A percentile compares a stretch with the other conserved stretches of the same genome.
phyloP scores from a whole-genome alignment of 1,140 invertebrate species.

The Bombus sibiricus region DNA sequence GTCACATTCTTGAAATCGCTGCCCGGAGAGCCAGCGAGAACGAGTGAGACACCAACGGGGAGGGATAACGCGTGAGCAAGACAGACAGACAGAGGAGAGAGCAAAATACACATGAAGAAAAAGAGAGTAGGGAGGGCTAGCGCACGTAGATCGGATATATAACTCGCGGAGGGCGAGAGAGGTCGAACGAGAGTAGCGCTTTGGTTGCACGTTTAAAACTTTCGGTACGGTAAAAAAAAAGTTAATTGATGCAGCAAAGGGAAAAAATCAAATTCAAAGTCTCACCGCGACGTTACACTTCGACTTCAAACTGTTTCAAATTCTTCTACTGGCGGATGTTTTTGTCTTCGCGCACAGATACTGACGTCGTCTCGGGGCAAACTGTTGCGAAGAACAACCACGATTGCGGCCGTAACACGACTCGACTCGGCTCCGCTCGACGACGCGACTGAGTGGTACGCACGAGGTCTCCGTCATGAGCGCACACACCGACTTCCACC shows the following conservation, averaged over 20 bases:
- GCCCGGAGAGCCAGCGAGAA: conserved; percentile 43
- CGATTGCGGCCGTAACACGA: conserved; percentile 39
- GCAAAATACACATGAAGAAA: conserved; percentile 5
- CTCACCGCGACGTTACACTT: not conserved
- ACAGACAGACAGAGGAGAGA: conserved; percentile 17
- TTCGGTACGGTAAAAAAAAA: conserved; percentile 15
- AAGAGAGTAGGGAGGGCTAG: conserved; percentile 28
- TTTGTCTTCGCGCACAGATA: conserved; percentile 45
- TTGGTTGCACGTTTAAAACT: conserved; percentile 46
- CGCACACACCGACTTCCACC: conserved; percentile 58
- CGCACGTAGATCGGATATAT: conserved; percentile 47
- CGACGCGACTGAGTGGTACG: conserved; percentile 64
- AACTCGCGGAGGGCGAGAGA: conserved; percentile 60
- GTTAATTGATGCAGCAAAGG: not conserved
- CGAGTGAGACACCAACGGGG: not conserved
- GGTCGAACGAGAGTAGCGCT: conserved; percentile 59
- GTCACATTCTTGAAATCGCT: conserved; percentile 72
- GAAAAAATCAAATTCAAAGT: not conserved
- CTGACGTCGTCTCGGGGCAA: conserved; percentile 46
- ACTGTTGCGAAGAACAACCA: conserved; percentile 51
- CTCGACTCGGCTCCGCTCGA: conserved; percentile 58
- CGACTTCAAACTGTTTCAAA: not conserved
- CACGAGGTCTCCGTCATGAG: conserved; percentile 69
- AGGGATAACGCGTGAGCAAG: conserved; percentile 20
- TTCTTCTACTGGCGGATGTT: not conserved